Evolutionary conservation across 1,140 invertebrate species (phyloP).

Genomic region (Patella vulgata): DNA sequence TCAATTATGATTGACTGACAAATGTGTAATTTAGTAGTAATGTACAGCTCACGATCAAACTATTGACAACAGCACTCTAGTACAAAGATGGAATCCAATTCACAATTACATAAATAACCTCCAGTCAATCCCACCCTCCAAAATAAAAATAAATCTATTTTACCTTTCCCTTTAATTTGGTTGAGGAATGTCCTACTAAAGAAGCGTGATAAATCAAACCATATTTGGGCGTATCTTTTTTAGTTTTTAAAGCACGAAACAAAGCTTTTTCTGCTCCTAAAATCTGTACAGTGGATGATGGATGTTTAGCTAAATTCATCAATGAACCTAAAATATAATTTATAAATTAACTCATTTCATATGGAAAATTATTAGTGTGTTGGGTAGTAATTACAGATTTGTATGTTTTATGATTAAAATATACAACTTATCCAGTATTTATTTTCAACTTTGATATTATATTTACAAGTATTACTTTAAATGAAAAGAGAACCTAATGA

Average conservation of each 20-base stretch:
- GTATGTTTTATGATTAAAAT: neutral
- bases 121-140: no score
- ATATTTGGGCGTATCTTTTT: constrained; percentile 98
- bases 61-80: no score
- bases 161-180: constrained; percentile 89
- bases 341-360: neutral
- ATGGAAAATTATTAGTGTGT: neutral
- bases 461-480: no score
- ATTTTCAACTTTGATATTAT: no score
- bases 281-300: constrained; percentile 98
- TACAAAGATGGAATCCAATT: no score
- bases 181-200: constrained; percentile 86
- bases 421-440: neutral
- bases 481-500: no score
- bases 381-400: neutral
- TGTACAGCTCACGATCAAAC: no score
- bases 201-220: constrained; percentile 98
- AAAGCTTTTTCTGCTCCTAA: constrained; percentile 98
- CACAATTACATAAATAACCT: no score
- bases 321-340: constrained; percentile 75
- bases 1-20: neutral
- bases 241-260: constrained; percentile 95
- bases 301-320: constrained; percentile 97
- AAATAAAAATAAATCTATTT: no score
- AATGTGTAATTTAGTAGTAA: neutral